Evolutionary conservation across 2,888 invertebrate genomes (phyloP).

Genomic region (Hemaris fuciformis): DNA sequence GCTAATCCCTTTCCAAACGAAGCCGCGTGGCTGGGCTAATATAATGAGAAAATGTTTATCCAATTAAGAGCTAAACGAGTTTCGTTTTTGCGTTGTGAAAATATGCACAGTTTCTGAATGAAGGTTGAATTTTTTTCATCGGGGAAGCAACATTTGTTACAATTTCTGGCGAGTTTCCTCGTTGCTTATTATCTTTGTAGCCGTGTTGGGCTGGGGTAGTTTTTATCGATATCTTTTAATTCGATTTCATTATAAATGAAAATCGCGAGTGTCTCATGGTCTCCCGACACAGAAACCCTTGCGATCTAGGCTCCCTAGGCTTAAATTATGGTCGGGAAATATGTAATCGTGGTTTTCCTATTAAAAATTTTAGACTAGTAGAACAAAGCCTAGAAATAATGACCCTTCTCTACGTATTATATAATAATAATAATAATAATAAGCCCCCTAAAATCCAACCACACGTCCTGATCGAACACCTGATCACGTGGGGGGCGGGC

Average conservation of each 20-base stretch:
- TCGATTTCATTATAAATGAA: neutral
- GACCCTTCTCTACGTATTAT: no score
- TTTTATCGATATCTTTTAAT: neutral
- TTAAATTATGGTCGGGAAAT: no score
- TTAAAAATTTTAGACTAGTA: no score
- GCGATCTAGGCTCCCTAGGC: no score
- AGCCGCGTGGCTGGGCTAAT: neutral
- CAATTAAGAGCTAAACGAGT: conserved; percentile 5
- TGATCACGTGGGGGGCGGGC: no score
- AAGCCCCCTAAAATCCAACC: no score
- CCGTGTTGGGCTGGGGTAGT: neutral
- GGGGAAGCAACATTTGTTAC: conserved; percentile 21
- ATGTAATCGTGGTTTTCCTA: no score
- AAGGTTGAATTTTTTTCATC: conserved; percentile 20
- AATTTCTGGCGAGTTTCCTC: conserved; percentile 20
- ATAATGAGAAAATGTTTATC: conserved; percentile 1
- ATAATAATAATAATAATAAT: no score
- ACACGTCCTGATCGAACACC: no score
- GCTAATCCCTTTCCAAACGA: neutral
- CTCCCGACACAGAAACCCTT: neutral
- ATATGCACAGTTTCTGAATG: conserved; percentile 4
- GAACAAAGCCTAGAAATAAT: no score
- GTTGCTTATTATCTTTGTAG: conserved; percentile 15
- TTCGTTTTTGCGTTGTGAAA: neutral
- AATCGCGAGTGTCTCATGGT: neutral